Evolutionary conservation across 2,113 vertebrate genomes (phyloP), one percentile per base, ranked within the genome.

Genomic region (Burhinus bistriatus): DNA sequence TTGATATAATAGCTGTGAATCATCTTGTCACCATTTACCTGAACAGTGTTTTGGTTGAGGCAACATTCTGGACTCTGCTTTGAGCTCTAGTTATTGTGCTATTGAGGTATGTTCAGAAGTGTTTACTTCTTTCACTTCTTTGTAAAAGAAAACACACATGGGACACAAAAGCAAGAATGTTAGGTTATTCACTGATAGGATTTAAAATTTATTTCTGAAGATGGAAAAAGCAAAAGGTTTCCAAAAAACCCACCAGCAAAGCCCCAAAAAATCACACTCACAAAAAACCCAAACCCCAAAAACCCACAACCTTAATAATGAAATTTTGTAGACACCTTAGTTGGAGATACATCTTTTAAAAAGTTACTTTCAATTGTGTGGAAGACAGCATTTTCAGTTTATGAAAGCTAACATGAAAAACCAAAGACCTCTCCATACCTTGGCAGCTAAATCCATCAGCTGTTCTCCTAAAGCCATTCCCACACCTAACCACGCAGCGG

Each of bases 391-490:
- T 8, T 29, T 36, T 8, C 55, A 44, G 27, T 6, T 9, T 9
- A 6, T 3, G 73, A 29, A 49, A 45, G 71, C 12, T 27, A 71
- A 3, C 7, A 25, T 7, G 11, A 32, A 55, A 18, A 25, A 3
- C 47, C 27, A 30, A 45, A 51, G 34, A 18, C 9, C 9, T 40
- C 19, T 16, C 85, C n/a, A 2, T 93, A 99, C 99, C 99, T 97
- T 98, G 98, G 96, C 99, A 99, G 93, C 98, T 98, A 58, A 98
- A 95, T 49, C 99, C 99, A 51, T 99, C 99, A 4, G 97, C 91
- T 2, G 99, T 98, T 92, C 99, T 98, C 87, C 98, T 98, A 93
- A 99, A 99, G 85, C 99, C 99, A 3, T 40, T 94, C 51, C 98
- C 98, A 57, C 99, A 99, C 6, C 95, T 98, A 57, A 98, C 97